Base-by-base conservation (phyloP, 2,888 invertebrate species). In the Anticlea derivata region DNA sequence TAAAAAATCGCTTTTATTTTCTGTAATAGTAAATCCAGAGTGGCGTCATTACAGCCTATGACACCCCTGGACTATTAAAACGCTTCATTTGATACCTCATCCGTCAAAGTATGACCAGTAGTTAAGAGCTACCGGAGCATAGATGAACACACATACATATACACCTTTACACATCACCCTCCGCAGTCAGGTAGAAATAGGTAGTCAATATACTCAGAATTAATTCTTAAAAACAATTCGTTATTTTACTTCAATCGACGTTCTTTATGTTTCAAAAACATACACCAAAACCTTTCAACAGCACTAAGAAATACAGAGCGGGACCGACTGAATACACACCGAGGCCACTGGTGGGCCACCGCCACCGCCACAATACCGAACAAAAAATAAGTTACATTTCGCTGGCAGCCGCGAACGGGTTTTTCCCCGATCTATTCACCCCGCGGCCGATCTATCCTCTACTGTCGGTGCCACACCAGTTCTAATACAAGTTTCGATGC, bases 221-320 rank as follows among this genome's bases (percentile, higher is more conserved):
- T n/a, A n/a, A n/a, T n/a, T n/a, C n/a, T n/a, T n/a, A n/a, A n/a
- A 17, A 39, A 27, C 31, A 8, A 17, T 27, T 39, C 27, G 20
- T 13, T 31, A 12, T 7, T 22, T 17, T 46, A 22, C 1, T 24
- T 24, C 37, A 11, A 33, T 7, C 30, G 13, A 22, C 37, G 26
- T 37, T 24, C 7, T 31, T 49, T 35, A 29, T 30, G 27, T 37
- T 37, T 37, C 4, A 8, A 46, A 46, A 46, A 30, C 43, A 26
- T 13, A 1, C n/a, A n/a, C 35, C 26, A 2, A 31, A 50, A 50
- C 37, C 35, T 37, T 37, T 31, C 37, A 35, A 17, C 17, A 17
- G 34, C 12, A 37, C 45, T 30, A 50, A 50, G 49, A 50, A 50
- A 50, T 38, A 50, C 43, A 50, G 26, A 35, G n/a, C 37, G 37